phyloP scores from a whole-genome alignment of 2,113 vertebrate species.

The Thunnus thynnus region DNA sequence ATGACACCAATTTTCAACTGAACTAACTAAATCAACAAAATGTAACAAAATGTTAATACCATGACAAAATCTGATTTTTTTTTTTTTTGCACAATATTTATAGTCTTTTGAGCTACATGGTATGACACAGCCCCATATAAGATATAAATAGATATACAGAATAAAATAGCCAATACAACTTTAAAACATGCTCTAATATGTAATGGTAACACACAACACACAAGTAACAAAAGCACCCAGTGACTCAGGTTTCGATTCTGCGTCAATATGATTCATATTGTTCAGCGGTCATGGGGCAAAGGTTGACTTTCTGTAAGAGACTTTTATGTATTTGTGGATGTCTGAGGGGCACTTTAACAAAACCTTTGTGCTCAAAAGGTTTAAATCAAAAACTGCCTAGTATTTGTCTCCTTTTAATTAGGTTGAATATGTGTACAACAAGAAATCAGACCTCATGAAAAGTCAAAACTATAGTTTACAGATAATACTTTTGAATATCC shows the following conservation, averaged over 20 bases:
- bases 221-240: not conserved
- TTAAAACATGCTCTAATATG: not conserved
- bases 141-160: too few species aligned
- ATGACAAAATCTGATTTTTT: too few species aligned
- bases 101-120: not conserved
- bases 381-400: not conserved
- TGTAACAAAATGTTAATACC: not conserved
- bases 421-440: not conserved
- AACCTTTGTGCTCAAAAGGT: constrained; percentile 24
- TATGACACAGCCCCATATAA: not conserved
- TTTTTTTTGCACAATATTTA: not conserved
- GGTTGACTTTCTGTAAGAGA: constrained; percentile 22
- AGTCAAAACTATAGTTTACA: not conserved
- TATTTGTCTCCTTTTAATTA: not conserved
- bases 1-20: not conserved
- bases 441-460: constrained; percentile 1
- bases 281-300: constrained; percentile 42
- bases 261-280: constrained; percentile 32
- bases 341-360: not conserved
- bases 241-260: constrained; percentile 43
- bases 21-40: not conserved
- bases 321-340: constrained; percentile 5
- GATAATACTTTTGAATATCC: not conserved
- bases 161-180: not conserved
- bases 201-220: not conserved